Conservation (phyloP, 2,797 vertebrate species). For the Falco naumanni region DNA sequence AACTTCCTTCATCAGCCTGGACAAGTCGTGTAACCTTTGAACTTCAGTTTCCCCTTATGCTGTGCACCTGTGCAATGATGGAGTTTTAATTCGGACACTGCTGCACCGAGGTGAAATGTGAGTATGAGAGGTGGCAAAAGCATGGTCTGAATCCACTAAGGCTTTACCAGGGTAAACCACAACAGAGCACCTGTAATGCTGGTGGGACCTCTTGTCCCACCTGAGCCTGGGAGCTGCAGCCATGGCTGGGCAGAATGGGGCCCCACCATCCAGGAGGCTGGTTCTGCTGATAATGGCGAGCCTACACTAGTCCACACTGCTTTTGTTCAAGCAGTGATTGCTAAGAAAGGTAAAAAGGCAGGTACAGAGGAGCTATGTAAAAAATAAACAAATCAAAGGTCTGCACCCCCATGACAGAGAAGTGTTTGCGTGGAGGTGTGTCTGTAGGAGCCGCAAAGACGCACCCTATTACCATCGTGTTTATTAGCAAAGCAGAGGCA, state of each 20-base stretch:
- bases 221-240: neutral
- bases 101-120: neutral
- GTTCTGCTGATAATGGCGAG: neutral
- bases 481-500: neutral
- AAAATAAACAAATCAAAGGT: neutral
- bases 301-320: too few species aligned
- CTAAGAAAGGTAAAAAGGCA: neutral
- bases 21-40: neutral
- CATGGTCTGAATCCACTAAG: neutral
- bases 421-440: neutral
- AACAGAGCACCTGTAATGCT: neutral
- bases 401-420: neutral
- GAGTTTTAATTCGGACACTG: neutral
- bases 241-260: neutral
- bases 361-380: neutral
- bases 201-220: accelerated
- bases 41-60: neutral
- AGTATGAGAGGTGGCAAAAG: neutral
- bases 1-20: neutral
- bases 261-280: neutral
- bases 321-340: neutral
- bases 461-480: neutral
- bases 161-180: neutral
- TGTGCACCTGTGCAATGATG: neutral
- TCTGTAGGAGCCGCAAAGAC: neutral